Conservation (phyloP, 2,797 vertebrate genomes). For the Lateolabrax maculatus region DNA sequence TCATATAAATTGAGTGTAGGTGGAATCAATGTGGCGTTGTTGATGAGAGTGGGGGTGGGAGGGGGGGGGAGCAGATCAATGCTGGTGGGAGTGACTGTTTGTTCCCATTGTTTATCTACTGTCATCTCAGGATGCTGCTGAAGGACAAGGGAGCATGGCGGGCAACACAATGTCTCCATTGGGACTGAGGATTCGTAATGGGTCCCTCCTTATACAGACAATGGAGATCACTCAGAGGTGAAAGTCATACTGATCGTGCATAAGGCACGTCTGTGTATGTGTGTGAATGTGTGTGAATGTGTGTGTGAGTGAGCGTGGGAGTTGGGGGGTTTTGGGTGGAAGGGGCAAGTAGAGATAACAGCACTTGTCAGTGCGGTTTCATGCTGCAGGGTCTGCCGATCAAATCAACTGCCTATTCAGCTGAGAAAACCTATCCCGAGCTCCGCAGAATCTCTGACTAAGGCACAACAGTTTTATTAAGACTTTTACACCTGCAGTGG, state of each 20-base stretch:
- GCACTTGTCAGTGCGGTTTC: slow-evolving; percentile 44
- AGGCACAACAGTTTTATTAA: slow-evolving; percentile 63
- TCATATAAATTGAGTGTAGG: slow-evolving; percentile 85
- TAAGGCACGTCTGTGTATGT: slow-evolving; percentile 20
- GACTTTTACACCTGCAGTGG: slow-evolving; percentile 64
- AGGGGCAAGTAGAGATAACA: slow-evolving; percentile 42
- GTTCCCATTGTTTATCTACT: slow-evolving; percentile 83
- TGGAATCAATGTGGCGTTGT: slow-evolving; percentile 82
- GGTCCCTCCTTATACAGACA: slow-evolving; percentile 63
- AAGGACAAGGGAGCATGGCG: slow-evolving; percentile 78
- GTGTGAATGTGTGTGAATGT: background rate
- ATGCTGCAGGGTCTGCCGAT: slow-evolving; percentile 59
- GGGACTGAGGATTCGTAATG: slow-evolving; percentile 65
- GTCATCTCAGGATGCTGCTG: slow-evolving; percentile 75
- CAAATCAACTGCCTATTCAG: slow-evolving; percentile 60
- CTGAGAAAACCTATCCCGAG: slow-evolving; percentile 30
- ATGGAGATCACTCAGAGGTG: slow-evolving; percentile 72
- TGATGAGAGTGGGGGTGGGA: slow-evolving; percentile 58
- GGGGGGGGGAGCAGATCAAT: slow-evolving; percentile 78
- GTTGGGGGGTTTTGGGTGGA: slow-evolving; percentile 28
- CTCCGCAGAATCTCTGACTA: slow-evolving; percentile 41
- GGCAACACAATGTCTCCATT: slow-evolving; percentile 71
- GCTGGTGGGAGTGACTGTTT: slow-evolving; percentile 84
- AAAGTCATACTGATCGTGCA: slow-evolving; percentile 61
- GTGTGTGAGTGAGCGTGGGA: slow-evolving; percentile 32